Evolutionary conservation across 2,888 invertebrate genomes (phyloP), one percentile per base, ranked within the genome.

Genomic region (Deilephila porcellus): DNA sequence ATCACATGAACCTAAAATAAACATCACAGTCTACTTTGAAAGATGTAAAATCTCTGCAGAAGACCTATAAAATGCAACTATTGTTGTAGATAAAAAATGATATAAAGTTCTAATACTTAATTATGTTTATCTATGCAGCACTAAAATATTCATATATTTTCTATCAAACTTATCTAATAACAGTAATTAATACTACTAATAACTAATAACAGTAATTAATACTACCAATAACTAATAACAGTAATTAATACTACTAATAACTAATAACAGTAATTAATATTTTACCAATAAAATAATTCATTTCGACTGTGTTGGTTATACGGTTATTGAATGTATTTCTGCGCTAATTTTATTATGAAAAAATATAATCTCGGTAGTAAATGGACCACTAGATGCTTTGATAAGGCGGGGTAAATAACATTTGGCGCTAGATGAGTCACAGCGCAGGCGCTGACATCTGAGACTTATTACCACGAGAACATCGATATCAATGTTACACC

Each of bases 381-480:
- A 76, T 78, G 77, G 76, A 75, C 76, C 76, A 74, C 83, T 83
- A 80, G 79, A 80, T 77, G 72, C 74, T 74, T 73, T 78, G 80
- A 78, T 80, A 79, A 77, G 74, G 71, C 60, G 79, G 80, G 85
- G 84, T 86, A 81, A 86, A 85, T 83, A 85, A 86, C 85, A 84
- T 83, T 81, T 77, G 34, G 63, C 2, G 45, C 45, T 45, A 80
- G 87, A 89, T 89, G 90, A 88, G 82, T 90, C 88, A 89, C 78
- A 78, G 20, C 34, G 75, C 76, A 29, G 80, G 76, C 81, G 76
- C 79, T 81, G 82, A 81, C 82, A 81, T 78, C 83, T 72, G 78
- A 79, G 75, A 79, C 78, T 71, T 71, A 75, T 76, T 56, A 56
- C 34, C 64, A n/a, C n/a, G n/a, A n/a, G n/a, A n/a, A n/a, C n/a